These are phyloP conservation scores for Elmis aenea DNA, from an alignment of 2,888 invertebrate genomes.

Conservation along the genomic window DNA sequence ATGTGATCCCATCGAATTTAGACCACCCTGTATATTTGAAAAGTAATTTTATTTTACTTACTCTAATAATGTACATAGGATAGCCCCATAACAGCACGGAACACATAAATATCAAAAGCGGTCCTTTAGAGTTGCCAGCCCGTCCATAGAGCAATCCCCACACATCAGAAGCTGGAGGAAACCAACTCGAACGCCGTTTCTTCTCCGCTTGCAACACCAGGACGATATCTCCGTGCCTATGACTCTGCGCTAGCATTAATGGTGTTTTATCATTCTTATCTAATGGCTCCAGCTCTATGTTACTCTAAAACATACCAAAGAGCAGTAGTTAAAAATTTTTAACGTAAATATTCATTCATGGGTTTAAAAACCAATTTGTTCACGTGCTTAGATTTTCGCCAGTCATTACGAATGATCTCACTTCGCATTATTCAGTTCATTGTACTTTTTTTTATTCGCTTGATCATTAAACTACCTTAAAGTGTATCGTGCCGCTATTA, in stretches of 20 bases:
- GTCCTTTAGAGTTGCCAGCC: constrained; percentile 86
- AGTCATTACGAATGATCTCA: too few species aligned
- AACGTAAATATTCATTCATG: background rate
- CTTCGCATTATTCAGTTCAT: too few species aligned
- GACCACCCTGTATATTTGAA: too few species aligned
- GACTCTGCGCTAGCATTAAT: constrained; percentile 81
- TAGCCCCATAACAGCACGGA: constrained; percentile 88
- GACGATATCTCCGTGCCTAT: constrained; percentile 80
- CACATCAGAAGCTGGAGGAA: constrained; percentile 81
- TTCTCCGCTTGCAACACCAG: constrained; percentile 75
- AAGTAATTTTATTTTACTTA: too few species aligned
- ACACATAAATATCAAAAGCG: constrained; percentile 76
- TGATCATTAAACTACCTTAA: too few species aligned
- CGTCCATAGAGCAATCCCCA: constrained; percentile 88
- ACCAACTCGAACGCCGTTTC: constrained; percentile 77
- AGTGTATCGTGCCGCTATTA: too few species aligned
- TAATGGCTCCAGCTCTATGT: constrained; percentile 77
- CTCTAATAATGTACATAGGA: constrained; percentile 86
- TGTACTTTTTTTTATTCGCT: too few species aligned
- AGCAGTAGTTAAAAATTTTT: constrained; percentile 1
- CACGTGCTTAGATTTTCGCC: too few species aligned
- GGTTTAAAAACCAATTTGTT: too few species aligned
- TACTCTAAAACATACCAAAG: constrained; percentile 61
- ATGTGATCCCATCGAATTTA: too few species aligned
- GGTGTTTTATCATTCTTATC: constrained; percentile 93